Percentiles rank a stretch among this genome's conserved stretches.
These are phyloP conservation scores for Gymnothorax javanicus DNA, from an alignment of 2,797 vertebrate species.

Conservation along the genomic window DNA sequence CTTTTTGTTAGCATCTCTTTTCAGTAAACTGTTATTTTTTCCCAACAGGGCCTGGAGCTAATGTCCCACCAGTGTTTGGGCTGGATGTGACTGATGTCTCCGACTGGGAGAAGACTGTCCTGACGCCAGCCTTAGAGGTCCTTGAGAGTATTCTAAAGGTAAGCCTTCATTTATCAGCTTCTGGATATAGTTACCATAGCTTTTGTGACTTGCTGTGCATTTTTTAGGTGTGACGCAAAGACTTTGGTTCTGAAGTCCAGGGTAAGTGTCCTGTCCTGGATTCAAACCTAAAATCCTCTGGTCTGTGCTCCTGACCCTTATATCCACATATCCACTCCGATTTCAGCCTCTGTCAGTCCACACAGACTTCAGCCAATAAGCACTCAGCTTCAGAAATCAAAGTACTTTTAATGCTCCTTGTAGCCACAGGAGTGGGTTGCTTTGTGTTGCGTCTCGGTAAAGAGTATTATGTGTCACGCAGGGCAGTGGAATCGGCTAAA, in stretches of 20 bases:
- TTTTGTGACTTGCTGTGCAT: background rate
- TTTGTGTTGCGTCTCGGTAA: background rate
- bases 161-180: background rate
- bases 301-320: background rate
- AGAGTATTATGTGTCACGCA: background rate
- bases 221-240: background rate
- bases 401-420: background rate
- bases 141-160: conserved; percentile 89
- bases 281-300: background rate
- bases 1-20: conserved; percentile 19
- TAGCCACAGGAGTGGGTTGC: background rate
- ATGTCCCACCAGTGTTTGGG: conserved; percentile 82
- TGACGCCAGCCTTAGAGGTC: conserved; percentile 87
- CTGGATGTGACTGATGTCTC: conserved; percentile 87
- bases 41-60: conserved; percentile 79
- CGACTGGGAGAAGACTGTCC: conserved; percentile 84
- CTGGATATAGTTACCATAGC: background rate
- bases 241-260: background rate
- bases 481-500: background rate
- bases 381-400: background rate
- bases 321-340: background rate
- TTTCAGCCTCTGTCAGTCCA: background rate
- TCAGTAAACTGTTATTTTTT: no score
- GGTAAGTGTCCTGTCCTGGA: background rate
- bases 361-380: background rate